Conservation (phyloP, 2,888 invertebrate species). For the Neuroscelio doddi region DNA sequence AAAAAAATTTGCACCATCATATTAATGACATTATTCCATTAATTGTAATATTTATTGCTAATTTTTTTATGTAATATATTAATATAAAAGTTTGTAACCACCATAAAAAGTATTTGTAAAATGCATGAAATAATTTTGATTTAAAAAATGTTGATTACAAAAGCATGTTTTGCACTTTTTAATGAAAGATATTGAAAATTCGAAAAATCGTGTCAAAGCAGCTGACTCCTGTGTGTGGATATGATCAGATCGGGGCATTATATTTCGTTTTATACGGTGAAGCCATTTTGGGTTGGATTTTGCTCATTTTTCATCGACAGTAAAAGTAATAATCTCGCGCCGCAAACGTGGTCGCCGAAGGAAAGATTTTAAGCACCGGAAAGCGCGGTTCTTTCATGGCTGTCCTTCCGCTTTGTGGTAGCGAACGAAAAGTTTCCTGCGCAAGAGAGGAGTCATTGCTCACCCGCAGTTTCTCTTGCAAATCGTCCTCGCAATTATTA, state of each 20-base stretch:
- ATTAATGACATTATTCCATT: no score
- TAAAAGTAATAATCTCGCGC: conserved; percentile 41
- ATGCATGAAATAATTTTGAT: no score
- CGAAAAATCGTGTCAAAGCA: no score
- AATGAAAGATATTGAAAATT: no score
- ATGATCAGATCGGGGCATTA: conserved; percentile 4
- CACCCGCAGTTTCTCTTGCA: conserved; percentile 31
- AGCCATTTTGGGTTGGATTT: conserved; percentile 24
- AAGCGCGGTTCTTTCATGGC: conserved; percentile 38
- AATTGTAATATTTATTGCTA: no score
- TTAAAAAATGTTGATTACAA: no score
- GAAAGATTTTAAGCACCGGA: conserved; percentile 44
- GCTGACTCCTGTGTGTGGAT: not conserved
- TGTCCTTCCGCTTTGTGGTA: conserved; percentile 27
- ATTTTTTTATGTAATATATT: no score
- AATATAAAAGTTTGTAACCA: no score
- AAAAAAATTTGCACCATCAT: no score
- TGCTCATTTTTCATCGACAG: conserved; percentile 39
- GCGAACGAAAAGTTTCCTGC: conserved; percentile 37
- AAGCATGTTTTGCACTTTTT: no score
- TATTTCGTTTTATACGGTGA: conserved; percentile 18
- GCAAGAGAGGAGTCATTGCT: conserved; percentile 37
- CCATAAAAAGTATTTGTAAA: no score
- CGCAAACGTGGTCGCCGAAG: conserved; percentile 37
- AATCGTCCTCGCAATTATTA: conserved; percentile 5